These are phyloP conservation scores for Corythornis cristatus DNA, from an alignment of 2,113 vertebrate species.

Conservation along the genomic window DNA sequence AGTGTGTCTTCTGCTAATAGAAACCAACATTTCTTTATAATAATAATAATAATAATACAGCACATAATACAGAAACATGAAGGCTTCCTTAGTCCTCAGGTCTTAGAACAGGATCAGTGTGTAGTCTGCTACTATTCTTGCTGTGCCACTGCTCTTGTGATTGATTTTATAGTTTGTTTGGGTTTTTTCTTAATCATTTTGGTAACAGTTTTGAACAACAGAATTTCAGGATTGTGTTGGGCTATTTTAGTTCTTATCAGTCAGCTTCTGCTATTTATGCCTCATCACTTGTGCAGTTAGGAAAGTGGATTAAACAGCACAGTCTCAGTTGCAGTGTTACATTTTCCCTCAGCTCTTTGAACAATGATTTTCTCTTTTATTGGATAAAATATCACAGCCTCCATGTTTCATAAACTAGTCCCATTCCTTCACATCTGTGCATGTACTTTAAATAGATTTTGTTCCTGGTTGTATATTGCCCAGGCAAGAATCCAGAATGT, in stretches of 20 bases:
- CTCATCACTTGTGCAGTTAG: not conserved
- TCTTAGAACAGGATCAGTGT: not conserved
- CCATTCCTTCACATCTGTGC: not conserved
- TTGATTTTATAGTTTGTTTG: not conserved
- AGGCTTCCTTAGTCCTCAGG: not conserved
- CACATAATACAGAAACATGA: not conserved
- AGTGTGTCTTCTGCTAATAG: not conserved
- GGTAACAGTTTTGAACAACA: not conserved
- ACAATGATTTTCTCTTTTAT: not conserved
- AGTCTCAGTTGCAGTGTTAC: not conserved
- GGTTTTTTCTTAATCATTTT: not conserved
- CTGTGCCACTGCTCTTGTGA: not conserved
- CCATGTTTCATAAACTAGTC: not conserved
- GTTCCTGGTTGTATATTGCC: not conserved
- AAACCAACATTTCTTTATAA: not conserved
- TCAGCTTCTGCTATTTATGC: not conserved
- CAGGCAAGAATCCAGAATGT: not conserved
- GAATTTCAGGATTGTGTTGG: not conserved
- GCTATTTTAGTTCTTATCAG: not conserved
- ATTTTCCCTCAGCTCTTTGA: not conserved
- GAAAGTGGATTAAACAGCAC: not conserved
- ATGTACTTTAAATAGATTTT: not conserved
- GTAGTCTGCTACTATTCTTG: not conserved
- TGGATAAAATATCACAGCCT: not conserved
- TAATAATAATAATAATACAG: not conserved